phyloP scores from a whole-genome alignment of 2,888 invertebrate species.

The Calliphora vomitoria region DNA sequence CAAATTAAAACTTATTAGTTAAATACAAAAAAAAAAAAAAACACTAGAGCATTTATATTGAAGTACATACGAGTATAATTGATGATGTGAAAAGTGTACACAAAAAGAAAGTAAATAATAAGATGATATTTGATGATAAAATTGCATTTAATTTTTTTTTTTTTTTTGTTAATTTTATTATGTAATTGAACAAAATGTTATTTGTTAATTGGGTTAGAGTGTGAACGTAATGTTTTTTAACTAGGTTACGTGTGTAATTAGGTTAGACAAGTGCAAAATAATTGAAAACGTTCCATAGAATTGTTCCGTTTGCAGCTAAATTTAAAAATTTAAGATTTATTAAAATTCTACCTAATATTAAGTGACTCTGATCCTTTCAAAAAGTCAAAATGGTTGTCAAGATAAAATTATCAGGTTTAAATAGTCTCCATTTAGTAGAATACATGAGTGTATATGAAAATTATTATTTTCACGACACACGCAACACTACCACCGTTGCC shows the following conservation, averaged over 20 bases:
- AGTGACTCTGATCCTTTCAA: too few relatives aligned
- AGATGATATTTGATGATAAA: slow-evolving; percentile 58
- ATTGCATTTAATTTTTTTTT: slow-evolving; percentile 21
- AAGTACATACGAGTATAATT: slow-evolving; percentile 32
- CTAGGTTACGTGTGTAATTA: neutral
- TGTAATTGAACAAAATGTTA: slow-evolving; percentile 24
- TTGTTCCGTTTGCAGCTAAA: too few relatives aligned
- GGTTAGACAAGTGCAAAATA: too few relatives aligned
- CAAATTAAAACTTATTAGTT: slow-evolving; percentile 36
- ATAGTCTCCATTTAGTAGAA: too few relatives aligned
- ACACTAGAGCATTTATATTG: slow-evolving; percentile 44
- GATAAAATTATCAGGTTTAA: too few relatives aligned
- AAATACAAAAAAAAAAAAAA: slow-evolving; percentile 10
- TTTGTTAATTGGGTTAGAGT: slow-evolving; percentile 49
- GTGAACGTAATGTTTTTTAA: neutral
- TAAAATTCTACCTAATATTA: too few relatives aligned
- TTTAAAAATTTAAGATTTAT: too few relatives aligned
- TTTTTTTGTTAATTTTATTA: neutral
- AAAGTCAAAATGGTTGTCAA: too few relatives aligned
- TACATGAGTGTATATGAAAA: too few relatives aligned
- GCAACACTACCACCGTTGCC: too few relatives aligned
- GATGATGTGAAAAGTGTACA: slow-evolving; percentile 43
- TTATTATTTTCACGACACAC: too few relatives aligned
- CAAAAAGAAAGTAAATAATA: slow-evolving; percentile 50
- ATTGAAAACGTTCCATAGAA: too few relatives aligned